phyloP scores from a whole-genome alignment of 64 coral and sea anemone species.

The Montipora efflorescens region DNA sequence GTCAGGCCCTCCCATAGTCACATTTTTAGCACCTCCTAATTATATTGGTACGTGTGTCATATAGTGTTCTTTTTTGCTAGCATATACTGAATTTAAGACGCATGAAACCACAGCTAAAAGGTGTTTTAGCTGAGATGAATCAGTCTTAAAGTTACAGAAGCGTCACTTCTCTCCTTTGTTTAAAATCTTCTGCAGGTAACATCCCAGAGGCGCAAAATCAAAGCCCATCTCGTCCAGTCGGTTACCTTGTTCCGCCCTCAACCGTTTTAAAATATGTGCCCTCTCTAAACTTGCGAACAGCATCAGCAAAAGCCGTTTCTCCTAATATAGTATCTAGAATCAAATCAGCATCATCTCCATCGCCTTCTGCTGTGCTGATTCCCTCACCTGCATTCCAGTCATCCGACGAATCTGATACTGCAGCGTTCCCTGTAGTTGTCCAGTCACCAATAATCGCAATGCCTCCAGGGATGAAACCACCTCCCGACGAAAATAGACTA shows the following conservation, averaged over 20 bases:
- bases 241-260: conserved; percentile 3
- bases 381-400: not conserved
- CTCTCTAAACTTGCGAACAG: not conserved
- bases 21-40: not conserved
- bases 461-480: conserved; percentile 45
- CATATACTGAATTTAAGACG: too few species aligned
- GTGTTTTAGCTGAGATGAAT: too few species aligned
- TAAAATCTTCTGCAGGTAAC: not conserved
- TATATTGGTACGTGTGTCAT: not conserved
- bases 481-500: not conserved
- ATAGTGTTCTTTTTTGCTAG: not conserved
- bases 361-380: not conserved
- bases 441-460: conserved; percentile 21
- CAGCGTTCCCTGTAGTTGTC: not conserved
- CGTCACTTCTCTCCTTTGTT: too few species aligned
- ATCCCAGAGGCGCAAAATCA: not conserved
- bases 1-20: not conserved
- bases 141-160: not conserved
- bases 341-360: not conserved
- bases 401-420: not conserved
- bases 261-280: conserved; percentile 1
- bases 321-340: not conserved
- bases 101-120: too few species aligned
- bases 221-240: not conserved
- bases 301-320: too few species aligned